These are phyloP conservation scores for Erpetoichthys calabaricus DNA, from an alignment of 2,797 vertebrate genomes.

Conservation along the genomic window DNA sequence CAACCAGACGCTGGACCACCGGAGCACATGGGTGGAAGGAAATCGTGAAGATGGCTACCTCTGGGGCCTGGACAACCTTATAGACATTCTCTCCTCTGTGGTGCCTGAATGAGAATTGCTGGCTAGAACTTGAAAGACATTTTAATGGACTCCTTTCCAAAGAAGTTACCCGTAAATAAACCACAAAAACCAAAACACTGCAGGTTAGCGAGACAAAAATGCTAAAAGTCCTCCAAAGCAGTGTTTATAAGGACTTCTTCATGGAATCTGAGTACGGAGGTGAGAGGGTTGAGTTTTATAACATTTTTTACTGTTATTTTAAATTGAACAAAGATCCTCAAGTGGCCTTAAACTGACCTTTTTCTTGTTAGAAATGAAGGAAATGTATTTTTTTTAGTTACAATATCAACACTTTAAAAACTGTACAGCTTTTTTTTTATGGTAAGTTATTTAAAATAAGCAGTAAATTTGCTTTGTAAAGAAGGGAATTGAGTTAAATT, in stretches of 20 bases:
- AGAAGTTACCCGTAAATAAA: too few relatives aligned
- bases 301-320: not conserved
- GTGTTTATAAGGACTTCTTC: too few relatives aligned
- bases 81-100: slow-evolving; percentile 47
- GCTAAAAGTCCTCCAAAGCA: too few relatives aligned
- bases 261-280: not conserved
- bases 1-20: slow-evolving; percentile 55
- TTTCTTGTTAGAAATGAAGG: slow-evolving; percentile 1
- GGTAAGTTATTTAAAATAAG: not conserved
- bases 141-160: too few relatives aligned
- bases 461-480: not conserved
- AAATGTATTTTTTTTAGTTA: not conserved
- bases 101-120: slow-evolving; percentile 16
- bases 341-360: slow-evolving; percentile 12
- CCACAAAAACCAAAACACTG: too few relatives aligned
- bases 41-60: slow-evolving; percentile 82
- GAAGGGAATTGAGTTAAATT: too few relatives aligned
- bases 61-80: slow-evolving; percentile 75
- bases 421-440: not conserved
- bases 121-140: slow-evolving; percentile 12
- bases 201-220: too few relatives aligned
- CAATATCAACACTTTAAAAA: not conserved
- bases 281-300: not conserved
- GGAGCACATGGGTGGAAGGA: slow-evolving; percentile 67
- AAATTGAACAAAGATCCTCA: slow-evolving; percentile 6